Conservation (phyloP, 2,888 invertebrate genomes). For the Craniophora ligustri region DNA sequence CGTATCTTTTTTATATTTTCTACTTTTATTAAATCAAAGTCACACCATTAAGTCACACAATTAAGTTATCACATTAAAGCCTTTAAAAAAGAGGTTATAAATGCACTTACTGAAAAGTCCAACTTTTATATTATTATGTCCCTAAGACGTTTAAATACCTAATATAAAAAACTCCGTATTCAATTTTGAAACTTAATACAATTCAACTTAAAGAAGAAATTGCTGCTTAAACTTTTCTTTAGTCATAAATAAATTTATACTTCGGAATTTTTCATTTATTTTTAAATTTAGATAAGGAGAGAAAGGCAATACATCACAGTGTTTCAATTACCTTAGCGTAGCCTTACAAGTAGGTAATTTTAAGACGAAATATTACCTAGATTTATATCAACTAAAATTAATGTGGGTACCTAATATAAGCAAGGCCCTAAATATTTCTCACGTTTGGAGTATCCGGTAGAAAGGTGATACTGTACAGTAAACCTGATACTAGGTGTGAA, state of each 20-base stretch:
- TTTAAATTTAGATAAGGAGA: constrained; percentile 40
- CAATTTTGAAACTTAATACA: constrained; percentile 21
- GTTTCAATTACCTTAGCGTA: constrained; percentile 47
- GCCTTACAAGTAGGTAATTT: constrained; percentile 42
- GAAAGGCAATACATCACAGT: constrained; percentile 39
- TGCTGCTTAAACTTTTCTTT: constrained; percentile 8
- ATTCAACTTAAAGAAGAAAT: constrained; percentile 8
- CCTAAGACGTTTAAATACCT: too few species aligned
- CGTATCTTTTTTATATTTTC: too few species aligned
- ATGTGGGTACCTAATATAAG: constrained; percentile 21
- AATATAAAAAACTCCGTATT: constrained; percentile 13
- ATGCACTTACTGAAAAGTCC: not conserved
- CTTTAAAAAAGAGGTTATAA: not conserved
- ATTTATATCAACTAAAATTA: constrained; percentile 42
- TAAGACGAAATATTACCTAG: constrained; percentile 40
- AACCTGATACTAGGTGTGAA: not conserved
- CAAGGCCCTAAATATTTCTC: constrained; percentile 13
- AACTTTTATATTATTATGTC: too few species aligned
- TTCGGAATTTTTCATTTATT: constrained; percentile 39
- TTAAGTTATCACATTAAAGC: too few species aligned
- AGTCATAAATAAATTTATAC: constrained; percentile 14
- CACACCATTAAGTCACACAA: too few species aligned
- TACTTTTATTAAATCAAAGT: too few species aligned
- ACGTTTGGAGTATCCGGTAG: not conserved
- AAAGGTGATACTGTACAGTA: not conserved